These are phyloP conservation scores for Luehdorfia chinensis DNA, from an alignment of 1,140 invertebrate genomes.

Conservation along the genomic window DNA sequence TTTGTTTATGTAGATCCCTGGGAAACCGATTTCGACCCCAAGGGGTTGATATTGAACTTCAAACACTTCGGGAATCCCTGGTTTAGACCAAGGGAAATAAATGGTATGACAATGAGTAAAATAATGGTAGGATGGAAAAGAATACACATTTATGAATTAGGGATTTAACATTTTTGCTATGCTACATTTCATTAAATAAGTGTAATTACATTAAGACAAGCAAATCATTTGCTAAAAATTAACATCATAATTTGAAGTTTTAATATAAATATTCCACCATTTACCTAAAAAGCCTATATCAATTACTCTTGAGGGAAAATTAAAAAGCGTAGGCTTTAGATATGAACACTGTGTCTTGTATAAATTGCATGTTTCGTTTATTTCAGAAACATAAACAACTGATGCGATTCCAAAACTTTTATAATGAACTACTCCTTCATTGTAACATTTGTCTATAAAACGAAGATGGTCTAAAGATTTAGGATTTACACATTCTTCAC, in stretches of 20 bases:
- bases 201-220: too few relatives aligned
- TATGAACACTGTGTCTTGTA: conserved; percentile 87
- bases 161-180: too few relatives aligned
- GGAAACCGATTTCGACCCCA: too few relatives aligned
- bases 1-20: too few relatives aligned
- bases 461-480: conserved; percentile 81
- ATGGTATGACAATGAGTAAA: too few relatives aligned
- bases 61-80: too few relatives aligned
- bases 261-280: conserved; percentile 84
- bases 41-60: too few relatives aligned
- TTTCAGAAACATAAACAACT: conserved; percentile 85
- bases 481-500: conserved; percentile 82
- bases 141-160: too few relatives aligned
- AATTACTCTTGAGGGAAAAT: conserved; percentile 81
- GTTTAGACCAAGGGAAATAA: too few relatives aligned
- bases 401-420: conserved; percentile 84
- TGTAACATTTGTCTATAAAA: conserved; percentile 80
- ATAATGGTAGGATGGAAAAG: too few relatives aligned
- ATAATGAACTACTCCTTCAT: conserved; percentile 81
- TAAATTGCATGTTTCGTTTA: conserved; percentile 80
- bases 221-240: conserved; percentile 77
- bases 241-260: conserved; percentile 88
- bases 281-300: conserved; percentile 87
- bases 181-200: too few relatives aligned
- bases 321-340: conserved; percentile 79